Base-by-base conservation (phyloP, 2,888 invertebrate genomes). In the Entomobrya multifasciata region DNA sequence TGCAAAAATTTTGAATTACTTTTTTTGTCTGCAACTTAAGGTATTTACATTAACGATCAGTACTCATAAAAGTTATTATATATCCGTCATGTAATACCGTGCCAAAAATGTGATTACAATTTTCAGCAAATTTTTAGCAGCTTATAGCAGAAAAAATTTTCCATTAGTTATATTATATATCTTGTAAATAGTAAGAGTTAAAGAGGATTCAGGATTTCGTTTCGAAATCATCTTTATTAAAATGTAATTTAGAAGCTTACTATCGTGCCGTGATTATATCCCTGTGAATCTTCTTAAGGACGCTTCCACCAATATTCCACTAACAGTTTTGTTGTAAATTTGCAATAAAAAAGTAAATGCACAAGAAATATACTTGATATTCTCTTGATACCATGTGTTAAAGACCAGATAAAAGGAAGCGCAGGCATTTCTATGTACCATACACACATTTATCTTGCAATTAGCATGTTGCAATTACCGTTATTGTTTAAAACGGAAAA, bases 201-300 rank as follows among this genome's bases (percentile, higher is more conserved):
- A 22, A 57, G 20, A 20, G 25, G 17, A 20, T 3, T 57, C 22
- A 25, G 13, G 11, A 27, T 72, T 55, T 74, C 30, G 36, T 17
- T 55, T 74, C 30, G 27, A 74, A 74, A 74, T 74, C 52, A 55
- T 74, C 74, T 30, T 55, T 36, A 6, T 36, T 36, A 6, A 6
- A 36, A 6, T 36, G 8, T 36, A 20, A 55, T 47, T 47, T 70
- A 27, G 15, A 55, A 30, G 55, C 55, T 27, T 15, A 36, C 13
- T 52, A 36, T 55, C 55, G 55, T 11, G 13, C 27, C 11, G 36
- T 55, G 17, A 27, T 30, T 65, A 74, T 74, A 74, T 74, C 55
- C 74, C 55, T 74, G 74, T 74, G 74, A 74, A 74, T 74, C 74
- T 55, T 52, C 74, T 30, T 74, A 74, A 74, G 74, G 74, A 74